Conservation (phyloP, 2,797 vertebrate species). For the Anas acuta region DNA sequence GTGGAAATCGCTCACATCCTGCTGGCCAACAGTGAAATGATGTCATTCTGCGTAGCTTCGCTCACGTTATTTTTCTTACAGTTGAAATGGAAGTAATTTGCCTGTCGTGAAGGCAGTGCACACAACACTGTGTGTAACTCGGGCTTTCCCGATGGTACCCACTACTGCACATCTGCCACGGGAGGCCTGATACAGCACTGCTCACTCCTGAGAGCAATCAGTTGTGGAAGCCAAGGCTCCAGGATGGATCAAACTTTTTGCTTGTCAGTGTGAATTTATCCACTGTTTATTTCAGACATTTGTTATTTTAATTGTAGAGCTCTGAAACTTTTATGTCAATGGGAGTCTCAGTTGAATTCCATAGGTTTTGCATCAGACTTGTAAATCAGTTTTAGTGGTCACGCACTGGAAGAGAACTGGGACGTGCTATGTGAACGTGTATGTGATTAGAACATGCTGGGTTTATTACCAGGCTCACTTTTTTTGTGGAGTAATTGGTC, state of each 20-base stretch:
- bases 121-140: neutral
- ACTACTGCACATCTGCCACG: rapidly evolving
- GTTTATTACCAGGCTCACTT: neutral
- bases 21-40: neutral
- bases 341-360: neutral
- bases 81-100: neutral
- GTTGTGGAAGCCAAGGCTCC: neutral
- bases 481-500: neutral
- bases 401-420: neutral
- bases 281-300: neutral
- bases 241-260: neutral
- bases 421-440: neutral
- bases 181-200: neutral
- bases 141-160: neutral
- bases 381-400: neutral
- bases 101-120: neutral
- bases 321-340: neutral
- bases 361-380: neutral
- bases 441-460: neutral
- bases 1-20: neutral
- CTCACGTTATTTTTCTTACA: neutral
- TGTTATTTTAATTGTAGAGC: neutral
- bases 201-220: neutral
- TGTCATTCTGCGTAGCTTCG: neutral
- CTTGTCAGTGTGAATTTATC: neutral